These are phyloP conservation scores for Tympanoctomys barrerae DNA, from an alignment of 2,797 vertebrate genomes.

Conservation along the genomic window DNA sequence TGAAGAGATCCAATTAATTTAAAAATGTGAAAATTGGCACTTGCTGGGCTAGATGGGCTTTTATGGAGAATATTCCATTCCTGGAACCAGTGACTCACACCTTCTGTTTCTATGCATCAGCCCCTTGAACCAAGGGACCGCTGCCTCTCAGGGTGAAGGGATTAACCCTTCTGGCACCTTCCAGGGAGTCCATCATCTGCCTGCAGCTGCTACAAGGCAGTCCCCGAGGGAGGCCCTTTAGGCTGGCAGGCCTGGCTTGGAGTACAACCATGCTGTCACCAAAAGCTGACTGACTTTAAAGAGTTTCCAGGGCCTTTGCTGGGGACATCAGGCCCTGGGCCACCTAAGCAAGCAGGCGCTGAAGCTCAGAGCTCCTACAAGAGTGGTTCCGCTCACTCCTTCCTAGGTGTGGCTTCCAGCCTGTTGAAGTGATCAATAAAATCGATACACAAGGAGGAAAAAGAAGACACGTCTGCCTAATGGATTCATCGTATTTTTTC, in stretches of 20 bases:
- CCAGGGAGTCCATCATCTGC: background rate
- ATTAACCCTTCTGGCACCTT: background rate
- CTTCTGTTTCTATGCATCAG: background rate
- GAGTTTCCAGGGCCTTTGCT: background rate
- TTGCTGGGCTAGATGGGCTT: constrained; percentile 17
- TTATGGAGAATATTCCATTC: constrained; percentile 7
- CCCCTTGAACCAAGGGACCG: background rate
- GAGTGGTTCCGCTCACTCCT: background rate
- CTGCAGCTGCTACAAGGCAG: background rate
- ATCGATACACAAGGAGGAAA: background rate
- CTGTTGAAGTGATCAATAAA: background rate
- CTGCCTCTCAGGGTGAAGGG: background rate
- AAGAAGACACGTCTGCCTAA: background rate
- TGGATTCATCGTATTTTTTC: background rate
- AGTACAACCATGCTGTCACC: background rate
- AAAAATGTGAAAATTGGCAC: constrained; percentile 55
- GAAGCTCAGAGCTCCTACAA: background rate
- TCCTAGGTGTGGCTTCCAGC: background rate
- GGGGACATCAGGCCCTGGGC: background rate
- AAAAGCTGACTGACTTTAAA: background rate
- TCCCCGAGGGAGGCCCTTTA: background rate
- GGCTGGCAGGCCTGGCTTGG: background rate
- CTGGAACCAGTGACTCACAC: constrained; percentile 56
- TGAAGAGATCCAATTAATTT: constrained; percentile 66
- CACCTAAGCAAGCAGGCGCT: background rate